These are phyloP conservation scores for Acanthaster planci DNA, from an alignment of 35 echinoderm and acorn worm species.

Conservation along the genomic window DNA sequence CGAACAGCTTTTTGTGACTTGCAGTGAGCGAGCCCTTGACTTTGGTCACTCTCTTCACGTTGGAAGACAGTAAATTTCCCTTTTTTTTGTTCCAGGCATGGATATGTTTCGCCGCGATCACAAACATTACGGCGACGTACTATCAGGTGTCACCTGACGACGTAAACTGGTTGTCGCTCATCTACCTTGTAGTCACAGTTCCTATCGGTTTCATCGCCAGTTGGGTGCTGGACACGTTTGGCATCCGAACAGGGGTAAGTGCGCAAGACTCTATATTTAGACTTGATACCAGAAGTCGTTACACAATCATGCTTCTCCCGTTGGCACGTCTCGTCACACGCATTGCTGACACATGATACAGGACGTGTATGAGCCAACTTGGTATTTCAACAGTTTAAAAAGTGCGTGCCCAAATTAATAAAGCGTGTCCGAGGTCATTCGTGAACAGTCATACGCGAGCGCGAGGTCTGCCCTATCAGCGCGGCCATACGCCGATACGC, in stretches of 20 bases:
- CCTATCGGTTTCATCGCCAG: constrained; percentile 81
- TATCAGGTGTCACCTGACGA: constrained; percentile 65
- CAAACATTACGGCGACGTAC: constrained; percentile 76
- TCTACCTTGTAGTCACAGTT: constrained; percentile 76
- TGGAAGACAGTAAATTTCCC: too few relatives aligned
- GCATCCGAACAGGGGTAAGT: constrained; percentile 78
- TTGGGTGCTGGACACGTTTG: constrained; percentile 82
- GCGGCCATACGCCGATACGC: too few relatives aligned
- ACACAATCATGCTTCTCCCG: background rate
- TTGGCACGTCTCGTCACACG: too few relatives aligned
- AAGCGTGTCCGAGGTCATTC: too few relatives aligned
- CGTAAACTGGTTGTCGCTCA: constrained; percentile 86
- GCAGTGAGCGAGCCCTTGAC: background rate
- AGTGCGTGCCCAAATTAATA: too few relatives aligned
- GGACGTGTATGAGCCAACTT: too few relatives aligned
- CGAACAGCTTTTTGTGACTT: background rate
- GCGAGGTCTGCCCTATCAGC: too few relatives aligned
- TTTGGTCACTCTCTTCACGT: background rate
- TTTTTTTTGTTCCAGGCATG: constrained; percentile 76
- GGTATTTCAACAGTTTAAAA: too few relatives aligned
- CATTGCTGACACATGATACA: too few relatives aligned
- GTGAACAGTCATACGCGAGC: too few relatives aligned
- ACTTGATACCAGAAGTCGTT: background rate
- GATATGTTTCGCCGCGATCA: constrained; percentile 87
- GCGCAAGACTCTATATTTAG: background rate